Evolutionary conservation across 2,888 invertebrate species (phyloP).

Genomic region (Stenurella melanura): DNA sequence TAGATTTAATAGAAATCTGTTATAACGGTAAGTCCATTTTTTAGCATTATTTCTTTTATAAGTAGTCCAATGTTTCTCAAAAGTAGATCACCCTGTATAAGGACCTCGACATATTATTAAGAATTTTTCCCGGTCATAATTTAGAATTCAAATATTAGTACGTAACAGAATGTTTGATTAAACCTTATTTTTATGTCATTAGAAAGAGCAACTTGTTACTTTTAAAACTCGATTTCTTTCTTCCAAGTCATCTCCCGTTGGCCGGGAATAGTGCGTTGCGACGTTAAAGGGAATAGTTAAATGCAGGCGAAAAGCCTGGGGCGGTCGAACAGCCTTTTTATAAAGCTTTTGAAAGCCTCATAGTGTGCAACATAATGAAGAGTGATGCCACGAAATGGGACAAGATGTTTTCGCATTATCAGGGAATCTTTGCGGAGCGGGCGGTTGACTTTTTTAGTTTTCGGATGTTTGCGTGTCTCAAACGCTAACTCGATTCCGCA

Average conservation of each 20-base stretch:
- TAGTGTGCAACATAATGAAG: constrained; percentile 61
- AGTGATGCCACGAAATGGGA: constrained; percentile 63
- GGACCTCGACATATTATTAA: too few species aligned
- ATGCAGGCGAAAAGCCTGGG: constrained; percentile 56
- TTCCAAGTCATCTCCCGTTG: constrained; percentile 21
- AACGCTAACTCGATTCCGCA: constrained; percentile 48
- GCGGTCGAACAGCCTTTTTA: constrained; percentile 56
- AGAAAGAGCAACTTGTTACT: not conserved
- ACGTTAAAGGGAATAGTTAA: constrained; percentile 62
- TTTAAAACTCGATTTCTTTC: not conserved
- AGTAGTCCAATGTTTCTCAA: too few species aligned
- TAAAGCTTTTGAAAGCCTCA: constrained; percentile 58
- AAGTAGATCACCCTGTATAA: too few species aligned
- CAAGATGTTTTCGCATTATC: constrained; percentile 61
- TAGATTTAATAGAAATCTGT: too few species aligned
- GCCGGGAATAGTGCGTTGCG: constrained; percentile 48
- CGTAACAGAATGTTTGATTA: not conserved
- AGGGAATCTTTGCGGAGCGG: constrained; percentile 48
- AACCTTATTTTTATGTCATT: too few species aligned
- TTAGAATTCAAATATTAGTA: too few species aligned
- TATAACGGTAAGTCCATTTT: too few species aligned
- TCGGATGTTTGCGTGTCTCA: constrained; percentile 37
- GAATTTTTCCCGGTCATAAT: too few species aligned
- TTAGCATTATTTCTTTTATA: too few species aligned
- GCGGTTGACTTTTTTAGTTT: constrained; percentile 51